Base-by-base conservation (phyloP, 30 jellyfish, hydroid and myxozoan genomes). In the Turritopsis dohrnii region DNA sequence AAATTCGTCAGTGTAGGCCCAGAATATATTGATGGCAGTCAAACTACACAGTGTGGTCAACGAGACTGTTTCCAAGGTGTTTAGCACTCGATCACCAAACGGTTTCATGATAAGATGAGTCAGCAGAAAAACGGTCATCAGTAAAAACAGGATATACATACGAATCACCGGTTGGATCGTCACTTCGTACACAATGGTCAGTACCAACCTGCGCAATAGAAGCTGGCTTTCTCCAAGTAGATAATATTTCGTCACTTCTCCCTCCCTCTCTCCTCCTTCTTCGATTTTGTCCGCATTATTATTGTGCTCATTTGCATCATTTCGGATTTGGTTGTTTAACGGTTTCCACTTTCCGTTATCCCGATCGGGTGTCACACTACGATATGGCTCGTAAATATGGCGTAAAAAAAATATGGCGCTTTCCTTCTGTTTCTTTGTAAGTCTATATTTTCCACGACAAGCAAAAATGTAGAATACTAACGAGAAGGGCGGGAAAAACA, bases 51-150 rank as follows among this genome's bases (percentile, higher is more conserved):
- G 80, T 21, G 71, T 41, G 19, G 84, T 21, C 81, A 85, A 66
- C 18, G 93, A 85, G 65, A 82, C 75, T 25, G 87, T 60, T 69
- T 85, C 88, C 29, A 85, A 69, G 1, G n/a, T 21, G 52, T 85
- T 85, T 16, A 85, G 88, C 53, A 85, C 19, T 20, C 71, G 71
- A 72, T 74, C 29, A 19, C 72, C 80, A 84, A 85, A 85, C 52
- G 93, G 93, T 77, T 85, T 77, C 31, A 21, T 26, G 28, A 17
- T 22, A 0, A 85, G 28, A 65, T 85, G 88, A 53, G 79, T 84
- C 79, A 85, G 52, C 3, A 85, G 80, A 85, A 85, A 85, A 22
- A 85, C 18, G 18, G 76, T 66, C 54, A 75, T 87, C 16, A 71
- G 21, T 1, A 52, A 29, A 71, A 79, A 24, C 93, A 79, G 66